Conservation (phyloP, 2,888 invertebrate species). For the Masnerella sp. region DNA sequence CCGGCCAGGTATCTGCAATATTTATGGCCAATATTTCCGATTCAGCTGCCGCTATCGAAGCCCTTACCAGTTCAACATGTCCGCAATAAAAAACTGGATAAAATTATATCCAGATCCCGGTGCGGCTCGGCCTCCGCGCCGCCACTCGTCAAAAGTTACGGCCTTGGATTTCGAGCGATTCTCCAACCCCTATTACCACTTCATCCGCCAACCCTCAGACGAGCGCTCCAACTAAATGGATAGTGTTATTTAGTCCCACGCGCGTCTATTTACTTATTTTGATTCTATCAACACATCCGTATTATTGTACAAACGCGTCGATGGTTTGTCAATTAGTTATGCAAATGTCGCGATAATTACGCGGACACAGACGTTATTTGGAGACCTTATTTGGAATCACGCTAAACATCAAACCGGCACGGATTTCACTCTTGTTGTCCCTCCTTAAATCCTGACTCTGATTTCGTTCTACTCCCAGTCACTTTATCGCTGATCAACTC, state of each 20-base stretch:
- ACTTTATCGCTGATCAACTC: too few species aligned
- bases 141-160: constrained; percentile 75
- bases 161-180: constrained; percentile 48
- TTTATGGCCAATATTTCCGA: constrained; percentile 78
- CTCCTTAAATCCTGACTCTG: too few species aligned
- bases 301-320: constrained; percentile 36
- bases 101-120: constrained; percentile 76
- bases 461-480: too few species aligned
- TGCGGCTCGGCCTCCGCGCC: constrained; percentile 66
- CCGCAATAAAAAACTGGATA: constrained; percentile 77
- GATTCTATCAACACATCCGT: constrained; percentile 42
- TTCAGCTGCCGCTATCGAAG: constrained; percentile 77
- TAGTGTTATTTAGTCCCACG: constrained; percentile 56
- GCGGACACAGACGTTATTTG: constrained; percentile 26
- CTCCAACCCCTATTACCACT: constrained; percentile 42
- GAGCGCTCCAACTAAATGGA: constrained; percentile 43
- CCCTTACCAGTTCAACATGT: constrained; percentile 77
- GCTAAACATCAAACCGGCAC: too few species aligned
- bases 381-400: neutral
- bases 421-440: too few species aligned
- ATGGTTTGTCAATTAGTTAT: constrained; percentile 45
- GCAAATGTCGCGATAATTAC: constrained; percentile 48
- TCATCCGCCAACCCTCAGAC: constrained; percentile 56
- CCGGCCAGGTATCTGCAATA: constrained; percentile 74
- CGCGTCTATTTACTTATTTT: constrained; percentile 55